phyloP scores from a whole-genome alignment of 1,140 invertebrate genomes.

The Bombus huntii region DNA sequence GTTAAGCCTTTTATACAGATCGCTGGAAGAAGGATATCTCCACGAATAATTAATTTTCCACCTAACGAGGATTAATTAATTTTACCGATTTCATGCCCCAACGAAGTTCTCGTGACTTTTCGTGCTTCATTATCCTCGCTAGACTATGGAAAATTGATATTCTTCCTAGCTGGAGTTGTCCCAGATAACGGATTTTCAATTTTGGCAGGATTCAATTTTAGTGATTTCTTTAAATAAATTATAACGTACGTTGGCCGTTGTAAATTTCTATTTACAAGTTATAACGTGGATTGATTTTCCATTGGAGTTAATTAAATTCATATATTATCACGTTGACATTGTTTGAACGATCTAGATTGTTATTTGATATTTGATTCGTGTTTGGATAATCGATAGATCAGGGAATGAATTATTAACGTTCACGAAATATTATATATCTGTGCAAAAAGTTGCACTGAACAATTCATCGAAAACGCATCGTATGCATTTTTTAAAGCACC shows the following conservation, averaged over 20 bases:
- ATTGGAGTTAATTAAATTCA: not conserved
- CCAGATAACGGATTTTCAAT: not conserved
- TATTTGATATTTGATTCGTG: too few relatives aligned
- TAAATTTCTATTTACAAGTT: not conserved
- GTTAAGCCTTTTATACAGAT: not conserved
- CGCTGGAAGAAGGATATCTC: not conserved
- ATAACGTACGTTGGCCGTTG: not conserved
- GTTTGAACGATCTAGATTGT: too few relatives aligned
- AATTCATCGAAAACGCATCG: too few relatives aligned
- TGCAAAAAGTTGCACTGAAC: too few relatives aligned
- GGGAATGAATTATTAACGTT: too few relatives aligned
- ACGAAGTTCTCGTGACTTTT: conserved; percentile 10
- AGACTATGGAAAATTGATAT: conserved; percentile 23
- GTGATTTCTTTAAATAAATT: not conserved
- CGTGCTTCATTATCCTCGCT: conserved; percentile 11
- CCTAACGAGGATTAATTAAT: conserved; percentile 52
- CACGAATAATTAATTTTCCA: conserved; percentile 55
- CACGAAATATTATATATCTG: too few relatives aligned
- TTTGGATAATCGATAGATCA: too few relatives aligned
- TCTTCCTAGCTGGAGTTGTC: not conserved
- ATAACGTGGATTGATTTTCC: not conserved
- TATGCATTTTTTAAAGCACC: too few relatives aligned
- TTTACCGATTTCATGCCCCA: conserved; percentile 45
- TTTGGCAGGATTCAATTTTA: too few relatives aligned
- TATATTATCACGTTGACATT: too few relatives aligned